These are phyloP conservation scores for Galbula dea DNA, from an alignment of 2,113 vertebrate species.

Conservation along the genomic window DNA sequence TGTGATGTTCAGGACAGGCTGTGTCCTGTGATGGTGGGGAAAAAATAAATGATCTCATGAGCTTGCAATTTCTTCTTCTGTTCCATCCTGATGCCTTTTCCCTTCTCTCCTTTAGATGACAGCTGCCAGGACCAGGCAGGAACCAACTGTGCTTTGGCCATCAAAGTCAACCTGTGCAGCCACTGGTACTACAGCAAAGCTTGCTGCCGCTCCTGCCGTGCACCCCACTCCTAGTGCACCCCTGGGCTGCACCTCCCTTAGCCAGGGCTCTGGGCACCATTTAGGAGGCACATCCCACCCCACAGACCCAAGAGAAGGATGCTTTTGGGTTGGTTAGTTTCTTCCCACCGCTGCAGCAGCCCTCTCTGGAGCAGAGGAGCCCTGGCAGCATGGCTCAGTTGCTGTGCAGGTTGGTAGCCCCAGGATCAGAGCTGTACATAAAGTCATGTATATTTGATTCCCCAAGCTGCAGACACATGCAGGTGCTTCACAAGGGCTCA, in stretches of 20 bases:
- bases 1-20: accelerated
- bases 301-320: not conserved
- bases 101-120: slow-evolving; percentile 78
- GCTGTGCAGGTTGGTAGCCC: not conserved
- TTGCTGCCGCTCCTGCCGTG: slow-evolving; percentile 92
- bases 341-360: not conserved
- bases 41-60: accelerated
- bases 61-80: not conserved
- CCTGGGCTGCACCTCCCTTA: not conserved
- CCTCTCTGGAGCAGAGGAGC: not conserved
- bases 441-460: slow-evolving; percentile 5
- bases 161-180: slow-evolving; percentile 96
- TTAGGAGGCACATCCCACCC: not conserved
- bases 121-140: slow-evolving; percentile 95
- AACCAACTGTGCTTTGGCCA: slow-evolving; percentile 94
- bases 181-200: slow-evolving; percentile 99
- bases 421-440: not conserved
- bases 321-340: not conserved
- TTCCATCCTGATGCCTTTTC: not conserved
- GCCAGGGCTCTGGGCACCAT: not conserved
- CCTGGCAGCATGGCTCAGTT: not conserved
- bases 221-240: slow-evolving; percentile 64
- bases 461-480: not conserved
- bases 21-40: too few species aligned
- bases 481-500: not conserved